Evolutionary conservation across 2,113 vertebrate genomes (phyloP).

Genomic region (Tenebrosternarchus preto): DNA sequence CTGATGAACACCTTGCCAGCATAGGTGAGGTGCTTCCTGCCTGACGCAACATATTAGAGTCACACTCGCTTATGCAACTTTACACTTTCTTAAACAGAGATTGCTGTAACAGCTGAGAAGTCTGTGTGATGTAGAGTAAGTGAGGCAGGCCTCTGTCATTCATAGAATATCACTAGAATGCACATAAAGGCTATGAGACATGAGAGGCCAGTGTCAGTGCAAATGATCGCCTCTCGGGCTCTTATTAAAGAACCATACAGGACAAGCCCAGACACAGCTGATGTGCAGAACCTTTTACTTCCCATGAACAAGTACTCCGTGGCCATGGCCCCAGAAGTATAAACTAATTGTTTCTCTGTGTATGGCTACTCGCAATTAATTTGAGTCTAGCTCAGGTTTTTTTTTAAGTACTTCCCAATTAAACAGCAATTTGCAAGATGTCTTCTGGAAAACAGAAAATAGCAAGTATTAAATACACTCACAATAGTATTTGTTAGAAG

Average conservation of each 20-base stretch:
- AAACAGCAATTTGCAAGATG: neutral
- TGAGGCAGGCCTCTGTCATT: constrained; percentile 51
- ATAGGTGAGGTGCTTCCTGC: constrained; percentile 10
- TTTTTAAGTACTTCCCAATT: neutral
- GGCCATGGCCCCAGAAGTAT: neutral
- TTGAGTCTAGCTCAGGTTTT: neutral
- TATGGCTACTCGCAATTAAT: neutral
- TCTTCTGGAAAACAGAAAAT: neutral
- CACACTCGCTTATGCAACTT: constrained; percentile 27
- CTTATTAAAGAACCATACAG: no score
- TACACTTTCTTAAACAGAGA: constrained; percentile 23
- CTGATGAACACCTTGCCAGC: neutral
- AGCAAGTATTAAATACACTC: constrained; percentile 23
- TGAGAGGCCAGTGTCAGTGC: constrained; percentile 55
- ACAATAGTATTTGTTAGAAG: constrained; percentile 10
- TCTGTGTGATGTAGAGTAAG: constrained; percentile 30
- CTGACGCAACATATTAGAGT: constrained; percentile 22
- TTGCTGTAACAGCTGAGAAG: constrained; percentile 12
- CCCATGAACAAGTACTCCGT: neutral
- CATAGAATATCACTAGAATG: constrained; percentile 48
- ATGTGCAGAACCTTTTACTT: constrained; percentile 10
- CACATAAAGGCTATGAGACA: constrained; percentile 60
- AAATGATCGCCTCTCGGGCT: constrained; percentile 18
- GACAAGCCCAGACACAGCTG: neutral
- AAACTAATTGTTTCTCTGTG: neutral